phyloP scores from a whole-genome alignment of 2,113 vertebrate genomes.

The Ornithorhynchus anatinus region DNA sequence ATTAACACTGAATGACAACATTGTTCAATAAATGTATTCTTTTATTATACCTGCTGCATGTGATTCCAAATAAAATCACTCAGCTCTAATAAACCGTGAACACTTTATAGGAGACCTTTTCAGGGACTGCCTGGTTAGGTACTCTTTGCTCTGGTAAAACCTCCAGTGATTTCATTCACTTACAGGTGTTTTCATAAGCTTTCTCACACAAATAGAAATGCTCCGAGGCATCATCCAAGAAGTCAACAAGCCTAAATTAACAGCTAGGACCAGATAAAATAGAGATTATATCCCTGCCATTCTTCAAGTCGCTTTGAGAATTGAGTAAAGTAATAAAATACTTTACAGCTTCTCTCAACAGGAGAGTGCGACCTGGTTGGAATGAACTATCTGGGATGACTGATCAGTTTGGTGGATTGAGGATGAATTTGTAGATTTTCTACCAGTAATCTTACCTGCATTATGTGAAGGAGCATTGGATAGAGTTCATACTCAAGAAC shows the following conservation, averaged over 20 bases:
- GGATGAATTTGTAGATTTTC: too few relatives aligned
- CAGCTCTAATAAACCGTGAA: conserved; percentile 14
- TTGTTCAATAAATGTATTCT: conserved; percentile 44
- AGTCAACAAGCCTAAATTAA: conserved; percentile 26
- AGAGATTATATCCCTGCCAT: conserved; percentile 16
- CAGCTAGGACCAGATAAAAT: background rate
- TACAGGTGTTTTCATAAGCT: conserved; percentile 38
- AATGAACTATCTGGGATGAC: conserved; percentile 41
- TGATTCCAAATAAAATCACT: conserved; percentile 53
- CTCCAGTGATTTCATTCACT: conserved; percentile 6
- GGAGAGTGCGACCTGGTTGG: conserved; percentile 28
- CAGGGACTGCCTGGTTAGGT: background rate
- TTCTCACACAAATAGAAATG: conserved; percentile 23
- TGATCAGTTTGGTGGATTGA: conserved; percentile 4
- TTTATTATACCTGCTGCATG: conserved; percentile 49
- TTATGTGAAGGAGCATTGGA: background rate
- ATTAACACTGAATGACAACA: conserved; percentile 59
- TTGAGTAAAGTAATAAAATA: conserved; percentile 44
- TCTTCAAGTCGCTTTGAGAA: conserved; percentile 16
- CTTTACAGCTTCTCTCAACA: conserved; percentile 34
- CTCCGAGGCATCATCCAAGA: conserved; percentile 18
- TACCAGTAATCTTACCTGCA: too few relatives aligned
- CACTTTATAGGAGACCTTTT: conserved; percentile 15
- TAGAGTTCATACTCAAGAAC: background rate
- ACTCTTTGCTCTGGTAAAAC: conserved; percentile 1